These are phyloP conservation scores for Colius striatus DNA, from an alignment of 2,113 vertebrate species.

Conservation along the genomic window DNA sequence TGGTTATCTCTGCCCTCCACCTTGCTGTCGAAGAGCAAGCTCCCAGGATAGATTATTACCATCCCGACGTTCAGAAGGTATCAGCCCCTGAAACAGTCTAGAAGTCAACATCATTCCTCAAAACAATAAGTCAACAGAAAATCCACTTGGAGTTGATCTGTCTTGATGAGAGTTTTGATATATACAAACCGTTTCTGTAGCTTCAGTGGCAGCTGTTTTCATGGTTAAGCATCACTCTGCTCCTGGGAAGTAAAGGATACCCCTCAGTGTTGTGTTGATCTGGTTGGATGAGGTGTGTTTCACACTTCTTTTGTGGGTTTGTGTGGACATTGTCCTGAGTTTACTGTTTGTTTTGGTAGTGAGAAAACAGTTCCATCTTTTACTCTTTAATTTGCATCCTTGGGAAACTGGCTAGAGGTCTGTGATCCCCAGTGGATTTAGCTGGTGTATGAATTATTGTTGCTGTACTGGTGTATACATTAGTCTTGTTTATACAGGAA, in stretches of 20 bases:
- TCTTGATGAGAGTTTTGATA: background rate
- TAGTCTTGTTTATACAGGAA: background rate
- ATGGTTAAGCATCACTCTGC: fast-evolving
- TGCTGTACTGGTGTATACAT: background rate
- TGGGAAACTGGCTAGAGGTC: background rate
- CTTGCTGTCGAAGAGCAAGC: background rate
- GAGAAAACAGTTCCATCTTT: background rate
- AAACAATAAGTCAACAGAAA: background rate
- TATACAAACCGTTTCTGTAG: background rate
- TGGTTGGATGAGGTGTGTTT: background rate
- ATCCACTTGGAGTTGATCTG: background rate
- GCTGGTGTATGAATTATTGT: background rate
- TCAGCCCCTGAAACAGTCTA: background rate
- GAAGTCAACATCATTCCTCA: background rate
- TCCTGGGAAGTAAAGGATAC: fast-evolving
- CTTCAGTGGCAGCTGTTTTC: background rate
- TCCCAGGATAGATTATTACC: background rate
- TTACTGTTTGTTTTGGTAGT: background rate
- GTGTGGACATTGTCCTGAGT: background rate
- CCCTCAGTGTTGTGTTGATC: background rate
- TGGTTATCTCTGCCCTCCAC: background rate
- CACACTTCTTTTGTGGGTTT: background rate
- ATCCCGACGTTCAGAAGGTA: background rate
- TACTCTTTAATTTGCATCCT: background rate
- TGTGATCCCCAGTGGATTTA: background rate